Evolutionary conservation across 1,140 invertebrate genomes (phyloP), one percentile per base, ranked within the genome.

Genomic region (Zaprionus ghesquierei): DNA sequence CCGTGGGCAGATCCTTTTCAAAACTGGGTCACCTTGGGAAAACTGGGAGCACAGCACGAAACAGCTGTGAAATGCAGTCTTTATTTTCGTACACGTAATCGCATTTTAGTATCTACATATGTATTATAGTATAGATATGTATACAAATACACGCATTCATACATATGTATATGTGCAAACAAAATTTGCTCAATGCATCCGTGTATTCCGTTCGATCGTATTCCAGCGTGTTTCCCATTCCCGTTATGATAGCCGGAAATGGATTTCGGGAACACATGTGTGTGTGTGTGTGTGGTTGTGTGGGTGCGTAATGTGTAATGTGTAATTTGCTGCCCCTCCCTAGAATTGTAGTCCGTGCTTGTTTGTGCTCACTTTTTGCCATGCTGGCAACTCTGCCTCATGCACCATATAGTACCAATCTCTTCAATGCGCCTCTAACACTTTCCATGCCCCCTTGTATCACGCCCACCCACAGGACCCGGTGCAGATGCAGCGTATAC

Each of bases 401-500:
- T 15, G 10, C 31, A 33, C 10, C 10, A 41, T 41, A 8, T 41
- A 3, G 4, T 29, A 5, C 4, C 5, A n/a, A n/a, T 38, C 6
- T 15, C 15, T 41, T n/a, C n/a, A n/a, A n/a, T n/a, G n/a, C n/a
- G n/a, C n/a, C 3, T 41, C 35, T 41, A 41, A 41, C 35, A 41
- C 8, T 41, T 41, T 18, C n/a, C n/a, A 41, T 41, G n/a, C n/a
- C n/a, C 13, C 35, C 5, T n/a, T 15, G n/a, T n/a, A n/a, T 35
- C 33, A 9, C 31, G 2, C 5, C n/a, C 35, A 5, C 35, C 5
- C 35, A 41, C 58, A 91, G 90, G 84, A 91, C 75, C 87, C 90
- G 15, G 66, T 82, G 18, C 84, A 90, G 60, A 91, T 90, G 79
- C 84, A 79, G 22, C 84, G 87, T 59, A 91, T 91, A 29, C 46